Percentiles rank a stretch among this genome's conserved stretches.
phyloP scores from a whole-genome alignment of 2,797 vertebrate genomes.

The Buphagus erythrorhynchus region DNA sequence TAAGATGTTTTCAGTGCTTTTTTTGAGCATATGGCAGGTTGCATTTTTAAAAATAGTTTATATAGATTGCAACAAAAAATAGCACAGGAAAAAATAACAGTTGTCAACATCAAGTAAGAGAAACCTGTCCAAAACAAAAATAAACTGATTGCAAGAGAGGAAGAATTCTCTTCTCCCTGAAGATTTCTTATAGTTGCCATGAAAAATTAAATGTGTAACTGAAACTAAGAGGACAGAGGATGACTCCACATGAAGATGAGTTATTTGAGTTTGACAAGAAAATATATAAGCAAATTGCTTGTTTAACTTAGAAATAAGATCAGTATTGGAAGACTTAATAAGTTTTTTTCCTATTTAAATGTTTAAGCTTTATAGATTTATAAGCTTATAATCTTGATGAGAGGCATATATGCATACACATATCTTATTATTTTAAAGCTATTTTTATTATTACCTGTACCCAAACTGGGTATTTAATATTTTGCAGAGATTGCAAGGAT shows the following conservation, averaged over 20 bases:
- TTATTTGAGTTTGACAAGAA: not conserved
- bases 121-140: constrained; percentile 15
- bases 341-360: not conserved
- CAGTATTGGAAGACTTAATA: not conserved
- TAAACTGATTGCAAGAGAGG: not conserved
- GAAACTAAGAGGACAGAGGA: not conserved
- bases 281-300: not conserved
- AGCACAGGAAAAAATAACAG: not conserved
- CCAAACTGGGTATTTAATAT: not conserved
- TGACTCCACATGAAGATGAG: not conserved
- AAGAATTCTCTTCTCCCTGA: not conserved
- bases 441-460: not conserved
- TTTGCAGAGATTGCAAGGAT: not conserved
- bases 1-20: not conserved
- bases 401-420: not conserved
- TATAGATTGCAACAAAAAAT: not conserved
- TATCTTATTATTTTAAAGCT: not conserved
- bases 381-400: not conserved
- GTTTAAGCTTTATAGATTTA: not conserved
- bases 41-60: constrained; percentile 24
- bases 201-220: not conserved
- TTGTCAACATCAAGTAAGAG: not conserved
- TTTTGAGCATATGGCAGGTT: not conserved
- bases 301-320: not conserved
- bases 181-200: not conserved